phyloP scores from a whole-genome alignment of 2,888 invertebrate species.

The Allolobophora icterica region DNA sequence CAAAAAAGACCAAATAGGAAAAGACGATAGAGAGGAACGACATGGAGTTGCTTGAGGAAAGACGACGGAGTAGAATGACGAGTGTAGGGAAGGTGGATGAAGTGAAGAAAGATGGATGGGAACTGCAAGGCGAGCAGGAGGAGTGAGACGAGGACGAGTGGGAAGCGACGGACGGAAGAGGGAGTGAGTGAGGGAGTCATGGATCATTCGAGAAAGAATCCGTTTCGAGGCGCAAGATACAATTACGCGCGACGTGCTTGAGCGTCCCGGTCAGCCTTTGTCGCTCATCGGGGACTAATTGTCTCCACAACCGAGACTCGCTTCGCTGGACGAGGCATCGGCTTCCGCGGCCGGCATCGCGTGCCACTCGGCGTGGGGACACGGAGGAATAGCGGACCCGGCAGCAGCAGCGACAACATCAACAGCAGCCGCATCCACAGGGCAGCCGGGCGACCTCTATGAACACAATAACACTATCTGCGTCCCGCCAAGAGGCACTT shows the following conservation, averaged over 20 bases:
- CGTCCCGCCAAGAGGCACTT: background rate
- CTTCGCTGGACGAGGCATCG: conserved; percentile 1
- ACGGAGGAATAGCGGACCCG: background rate
- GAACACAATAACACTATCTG: conserved; percentile 17
- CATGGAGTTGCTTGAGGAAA: background rate
- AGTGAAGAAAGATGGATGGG: background rate
- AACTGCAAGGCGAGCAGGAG: background rate
- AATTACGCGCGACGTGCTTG: background rate
- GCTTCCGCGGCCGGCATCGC: background rate
- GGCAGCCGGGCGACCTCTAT: background rate
- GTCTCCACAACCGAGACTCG: background rate
- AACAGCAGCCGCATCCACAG: background rate
- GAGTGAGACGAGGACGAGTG: background rate
- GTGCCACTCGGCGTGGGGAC: background rate
- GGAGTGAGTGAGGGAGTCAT: background rate
- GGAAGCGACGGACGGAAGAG: background rate
- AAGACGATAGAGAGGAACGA: background rate
- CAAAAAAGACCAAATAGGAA: background rate
- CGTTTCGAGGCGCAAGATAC: conserved; percentile 22
- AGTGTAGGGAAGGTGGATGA: background rate
- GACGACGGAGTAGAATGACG: background rate
- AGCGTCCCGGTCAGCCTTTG: background rate
- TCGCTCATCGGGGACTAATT: conserved; percentile 25
- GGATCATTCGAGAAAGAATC: background rate
- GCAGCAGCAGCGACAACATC: background rate